Evolutionary conservation across 2,797 vertebrate genomes (phyloP).

Genomic region (Amblyraja radiata): DNA sequence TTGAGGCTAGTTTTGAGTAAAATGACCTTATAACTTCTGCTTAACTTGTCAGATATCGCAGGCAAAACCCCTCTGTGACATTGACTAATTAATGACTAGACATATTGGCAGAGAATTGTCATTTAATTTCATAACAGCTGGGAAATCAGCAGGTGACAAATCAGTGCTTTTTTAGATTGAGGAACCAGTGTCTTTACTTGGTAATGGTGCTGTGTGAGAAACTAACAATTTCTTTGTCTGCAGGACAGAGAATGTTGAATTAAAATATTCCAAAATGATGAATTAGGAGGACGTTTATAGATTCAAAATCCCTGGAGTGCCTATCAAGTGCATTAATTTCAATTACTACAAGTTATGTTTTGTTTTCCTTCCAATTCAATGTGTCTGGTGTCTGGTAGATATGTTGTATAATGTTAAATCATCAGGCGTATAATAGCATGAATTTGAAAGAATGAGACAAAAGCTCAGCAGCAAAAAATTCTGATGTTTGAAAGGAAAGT

Average conservation of each 20-base stretch:
- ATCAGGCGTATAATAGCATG: no score
- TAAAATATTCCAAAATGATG: constrained; percentile 35
- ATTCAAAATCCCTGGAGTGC: background rate
- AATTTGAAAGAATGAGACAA: no score
- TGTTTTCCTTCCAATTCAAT: background rate
- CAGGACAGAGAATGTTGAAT: constrained; percentile 31
- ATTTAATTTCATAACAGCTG: constrained; percentile 44
- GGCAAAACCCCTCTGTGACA: constrained; percentile 34
- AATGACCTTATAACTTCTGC: background rate
- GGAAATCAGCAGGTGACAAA: constrained; percentile 42
- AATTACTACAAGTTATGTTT: background rate
- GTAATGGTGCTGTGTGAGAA: constrained; percentile 35
- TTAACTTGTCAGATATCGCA: constrained; percentile 2
- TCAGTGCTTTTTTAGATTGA: constrained; percentile 41
- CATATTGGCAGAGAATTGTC: constrained; percentile 44
- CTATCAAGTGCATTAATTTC: background rate
- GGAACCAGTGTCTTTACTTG: constrained; percentile 37
- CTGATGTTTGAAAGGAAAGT: no score
- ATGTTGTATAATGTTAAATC: background rate
- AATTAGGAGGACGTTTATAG: constrained; percentile 22
- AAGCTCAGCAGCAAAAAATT: no score
- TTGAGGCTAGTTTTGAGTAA: background rate
- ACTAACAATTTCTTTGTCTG: constrained; percentile 20
- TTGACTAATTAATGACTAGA: constrained; percentile 42
- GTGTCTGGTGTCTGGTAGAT: background rate